Percentiles rank a stretch among this genome's conserved stretches.
phyloP scores from a whole-genome alignment of 2,888 invertebrate species.

The Antheraea assamensis region DNA sequence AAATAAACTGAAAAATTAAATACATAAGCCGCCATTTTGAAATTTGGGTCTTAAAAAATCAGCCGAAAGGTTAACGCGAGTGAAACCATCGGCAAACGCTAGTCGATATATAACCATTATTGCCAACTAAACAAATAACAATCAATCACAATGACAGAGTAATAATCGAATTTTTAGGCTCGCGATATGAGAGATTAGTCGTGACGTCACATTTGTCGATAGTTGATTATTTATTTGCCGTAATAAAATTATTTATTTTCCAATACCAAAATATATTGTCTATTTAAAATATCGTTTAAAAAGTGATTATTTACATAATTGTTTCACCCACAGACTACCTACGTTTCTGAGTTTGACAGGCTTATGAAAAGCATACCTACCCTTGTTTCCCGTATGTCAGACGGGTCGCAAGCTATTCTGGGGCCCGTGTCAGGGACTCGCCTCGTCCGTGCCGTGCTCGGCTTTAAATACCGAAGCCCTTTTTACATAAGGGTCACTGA shows the following conservation, averaged over 20 bases:
- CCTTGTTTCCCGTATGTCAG: constrained; percentile 20
- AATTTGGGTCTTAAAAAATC: too few species aligned
- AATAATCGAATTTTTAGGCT: neutral
- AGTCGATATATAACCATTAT: neutral
- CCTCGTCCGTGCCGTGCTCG: neutral
- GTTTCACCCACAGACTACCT: constrained; percentile 5
- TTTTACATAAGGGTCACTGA: constrained; percentile 16
- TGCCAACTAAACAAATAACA: too few species aligned
- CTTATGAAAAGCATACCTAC: constrained; percentile 18
- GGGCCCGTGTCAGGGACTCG: constrained; percentile 33
- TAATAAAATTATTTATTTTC: too few species aligned
- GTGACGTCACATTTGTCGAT: too few species aligned
- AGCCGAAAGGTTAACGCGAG: too few species aligned
- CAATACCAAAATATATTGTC: neutral
- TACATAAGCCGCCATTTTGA: too few species aligned
- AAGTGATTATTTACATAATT: neutral
- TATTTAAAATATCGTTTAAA: neutral
- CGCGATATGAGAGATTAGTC: neutral
- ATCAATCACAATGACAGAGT: neutral
- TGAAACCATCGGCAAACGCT: too few species aligned
- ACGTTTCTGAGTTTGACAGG: constrained; percentile 19
- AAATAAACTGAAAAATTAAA: too few species aligned
- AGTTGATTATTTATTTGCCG: too few species aligned
- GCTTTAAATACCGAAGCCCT: constrained; percentile 13
- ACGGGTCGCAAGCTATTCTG: constrained; percentile 36